A percentile compares a stretch with the other conserved stretches of the same genome.
Evolutionary conservation across 1,140 invertebrate species (phyloP).

Genomic region (Pogonomyrmex barbatus): DNA sequence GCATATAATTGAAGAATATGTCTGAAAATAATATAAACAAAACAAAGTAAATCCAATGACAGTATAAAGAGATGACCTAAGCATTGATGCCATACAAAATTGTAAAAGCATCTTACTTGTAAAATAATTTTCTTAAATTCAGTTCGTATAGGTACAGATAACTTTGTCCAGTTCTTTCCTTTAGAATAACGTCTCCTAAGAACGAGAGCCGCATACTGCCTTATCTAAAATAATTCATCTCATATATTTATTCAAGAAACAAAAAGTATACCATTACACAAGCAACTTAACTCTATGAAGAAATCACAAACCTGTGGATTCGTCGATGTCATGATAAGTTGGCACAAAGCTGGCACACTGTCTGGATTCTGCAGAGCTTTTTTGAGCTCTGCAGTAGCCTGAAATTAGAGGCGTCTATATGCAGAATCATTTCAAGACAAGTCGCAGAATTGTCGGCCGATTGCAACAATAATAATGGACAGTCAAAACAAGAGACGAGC

Average conservation of each 20-base stretch:
- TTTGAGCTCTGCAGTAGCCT: conserved; percentile 89
- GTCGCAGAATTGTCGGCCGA: background rate
- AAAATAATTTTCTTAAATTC: conserved; percentile 79
- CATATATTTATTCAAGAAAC: background rate
- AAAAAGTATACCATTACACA: background rate
- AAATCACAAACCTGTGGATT: conserved; percentile 86
- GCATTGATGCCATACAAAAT: background rate
- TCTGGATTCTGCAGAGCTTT: conserved; percentile 89
- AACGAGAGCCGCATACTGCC: conserved; percentile 90
- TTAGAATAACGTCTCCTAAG: conserved; percentile 88
- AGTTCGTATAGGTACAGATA: conserved; percentile 83
- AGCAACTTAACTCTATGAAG: background rate
- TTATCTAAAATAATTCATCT: conserved; percentile 84
- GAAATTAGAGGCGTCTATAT: conserved; percentile 64
- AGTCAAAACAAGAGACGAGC: background rate
- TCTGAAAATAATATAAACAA: background rate
- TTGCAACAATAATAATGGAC: background rate
- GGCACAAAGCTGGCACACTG: conserved; percentile 87
- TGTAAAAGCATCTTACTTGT: conserved; percentile 73
- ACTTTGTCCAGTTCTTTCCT: conserved; percentile 88
- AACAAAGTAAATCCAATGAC: background rate
- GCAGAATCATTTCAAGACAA: background rate
- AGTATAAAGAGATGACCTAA: conserved; percentile 33
- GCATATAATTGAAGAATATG: too few relatives aligned
- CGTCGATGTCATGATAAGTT: conserved; percentile 86